These are phyloP conservation scores for Mormyrops attenuatus DNA, from an alignment of 2,797 vertebrate genomes.

Conservation along the genomic window DNA sequence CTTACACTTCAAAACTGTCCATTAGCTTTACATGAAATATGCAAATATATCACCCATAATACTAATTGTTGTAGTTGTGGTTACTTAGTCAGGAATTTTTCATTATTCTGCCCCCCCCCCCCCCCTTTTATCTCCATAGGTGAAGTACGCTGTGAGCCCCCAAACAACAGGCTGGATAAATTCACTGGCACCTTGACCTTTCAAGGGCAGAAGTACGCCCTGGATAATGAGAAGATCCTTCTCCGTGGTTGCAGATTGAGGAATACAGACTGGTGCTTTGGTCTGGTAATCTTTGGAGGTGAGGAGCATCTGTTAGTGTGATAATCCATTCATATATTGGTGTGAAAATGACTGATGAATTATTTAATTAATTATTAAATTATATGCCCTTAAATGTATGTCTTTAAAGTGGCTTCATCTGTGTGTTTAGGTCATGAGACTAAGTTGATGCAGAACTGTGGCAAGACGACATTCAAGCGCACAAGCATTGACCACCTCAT, in stretches of 20 bases:
- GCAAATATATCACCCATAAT: neutral
- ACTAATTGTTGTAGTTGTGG: neutral
- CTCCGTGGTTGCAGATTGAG: slow-evolving; percentile 84
- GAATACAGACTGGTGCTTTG: slow-evolving; percentile 95
- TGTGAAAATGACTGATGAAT: neutral
- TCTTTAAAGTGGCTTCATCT: neutral
- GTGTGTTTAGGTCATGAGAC: slow-evolving; percentile 82
- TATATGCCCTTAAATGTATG: neutral
- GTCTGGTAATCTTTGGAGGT: slow-evolving; percentile 89
- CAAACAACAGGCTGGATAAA: slow-evolving; percentile 85
- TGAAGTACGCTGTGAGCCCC: slow-evolving; percentile 77
- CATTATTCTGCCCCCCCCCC: neutral
- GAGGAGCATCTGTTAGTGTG: neutral
- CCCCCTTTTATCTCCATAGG: slow-evolving; percentile 53
- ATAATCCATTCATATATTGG: neutral
- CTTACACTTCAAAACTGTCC: neutral
- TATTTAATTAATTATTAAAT: neutral
- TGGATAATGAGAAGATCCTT: slow-evolving; percentile 84
- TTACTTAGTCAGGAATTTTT: neutral
- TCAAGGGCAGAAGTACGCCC: slow-evolving; percentile 54
- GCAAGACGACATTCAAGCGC: slow-evolving; percentile 78
- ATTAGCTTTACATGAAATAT: neutral
- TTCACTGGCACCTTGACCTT: slow-evolving; percentile 74
- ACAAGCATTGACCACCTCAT: slow-evolving; percentile 88
- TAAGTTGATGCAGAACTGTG: slow-evolving; percentile 95